phyloP scores from a whole-genome alignment of 2,888 invertebrate species.

The Leptinotarsa peninsularis region DNA sequence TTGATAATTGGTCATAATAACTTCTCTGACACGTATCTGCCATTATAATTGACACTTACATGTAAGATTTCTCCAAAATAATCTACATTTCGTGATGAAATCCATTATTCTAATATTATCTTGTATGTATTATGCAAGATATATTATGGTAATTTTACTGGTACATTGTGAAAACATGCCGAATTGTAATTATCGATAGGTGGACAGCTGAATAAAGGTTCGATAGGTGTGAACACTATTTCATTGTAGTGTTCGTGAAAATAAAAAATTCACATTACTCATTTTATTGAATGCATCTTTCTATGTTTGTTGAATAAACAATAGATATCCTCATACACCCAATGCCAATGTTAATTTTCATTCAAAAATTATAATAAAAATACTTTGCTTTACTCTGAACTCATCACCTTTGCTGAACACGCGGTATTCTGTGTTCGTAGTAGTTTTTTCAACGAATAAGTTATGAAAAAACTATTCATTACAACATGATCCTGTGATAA shows the following conservation, averaged over 20 bases:
- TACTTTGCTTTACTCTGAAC: too few relatives aligned
- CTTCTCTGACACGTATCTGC: slow-evolving; percentile 8
- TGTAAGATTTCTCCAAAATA: slow-evolving; percentile 3
- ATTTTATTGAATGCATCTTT: not conserved
- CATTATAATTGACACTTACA: not conserved
- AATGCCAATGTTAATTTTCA: too few relatives aligned
- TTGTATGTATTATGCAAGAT: not conserved
- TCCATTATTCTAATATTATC: not conserved
- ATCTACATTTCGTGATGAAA: slow-evolving; percentile 14
- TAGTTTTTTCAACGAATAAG: too few relatives aligned
- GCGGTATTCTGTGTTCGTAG: too few relatives aligned
- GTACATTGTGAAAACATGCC: not conserved
- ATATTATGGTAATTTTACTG: slow-evolving; percentile 1
- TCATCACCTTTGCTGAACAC: too few relatives aligned
- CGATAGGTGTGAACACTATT: not conserved
- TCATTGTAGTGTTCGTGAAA: not conserved
- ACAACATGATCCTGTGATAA: too few relatives aligned
- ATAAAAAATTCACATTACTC: not conserved
- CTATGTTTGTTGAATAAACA: not conserved
- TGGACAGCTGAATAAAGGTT: slow-evolving; percentile 10
- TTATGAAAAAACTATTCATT: too few relatives aligned
- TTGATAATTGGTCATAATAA: slow-evolving; percentile 24
- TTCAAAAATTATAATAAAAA: too few relatives aligned
- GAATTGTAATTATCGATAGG: slow-evolving; percentile 2
- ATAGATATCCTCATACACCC: not conserved